These are phyloP conservation scores for Chelonus formosanus DNA, from an alignment of 2,888 invertebrate species.

Conservation along the genomic window DNA sequence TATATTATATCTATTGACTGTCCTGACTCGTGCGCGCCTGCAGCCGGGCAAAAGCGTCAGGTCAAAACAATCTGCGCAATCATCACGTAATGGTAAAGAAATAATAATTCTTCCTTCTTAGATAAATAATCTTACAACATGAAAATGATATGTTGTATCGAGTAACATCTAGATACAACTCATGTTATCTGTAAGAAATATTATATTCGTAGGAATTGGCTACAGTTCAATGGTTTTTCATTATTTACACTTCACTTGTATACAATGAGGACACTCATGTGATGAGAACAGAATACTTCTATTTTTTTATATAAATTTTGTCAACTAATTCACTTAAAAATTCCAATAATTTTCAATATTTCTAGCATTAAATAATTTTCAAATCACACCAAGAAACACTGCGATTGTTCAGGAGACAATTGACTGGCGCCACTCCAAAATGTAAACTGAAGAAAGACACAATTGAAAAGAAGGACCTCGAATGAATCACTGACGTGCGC, in stretches of 20 bases:
- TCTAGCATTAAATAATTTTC: background rate
- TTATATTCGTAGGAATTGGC: constrained; percentile 14
- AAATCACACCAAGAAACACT: no score
- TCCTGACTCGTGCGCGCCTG: background rate
- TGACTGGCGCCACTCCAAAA: constrained; percentile 11
- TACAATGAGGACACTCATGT: constrained; percentile 1
- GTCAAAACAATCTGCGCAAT: constrained; percentile 17
- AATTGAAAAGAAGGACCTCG: constrained; percentile 8
- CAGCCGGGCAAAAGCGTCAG: background rate
- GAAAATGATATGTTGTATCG: constrained; percentile 14
- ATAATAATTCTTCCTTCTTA: constrained; percentile 3
- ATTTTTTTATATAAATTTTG: no score
- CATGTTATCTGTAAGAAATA: background rate
- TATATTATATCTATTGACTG: no score
- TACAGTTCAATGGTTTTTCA: constrained; percentile 6
- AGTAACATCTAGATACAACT: constrained; percentile 11
- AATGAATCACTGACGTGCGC: constrained; percentile 12
- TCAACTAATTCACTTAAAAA: background rate
- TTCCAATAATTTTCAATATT: no score
- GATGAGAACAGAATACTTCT: background rate
- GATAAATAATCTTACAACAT: background rate
- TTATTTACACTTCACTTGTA: constrained; percentile 7
- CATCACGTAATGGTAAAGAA: background rate
- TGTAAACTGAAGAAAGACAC: constrained; percentile 23
- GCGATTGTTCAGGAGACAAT: background rate